Conservation (phyloP, 1,140 invertebrate genomes). For the Himalopsyche phryganea region DNA sequence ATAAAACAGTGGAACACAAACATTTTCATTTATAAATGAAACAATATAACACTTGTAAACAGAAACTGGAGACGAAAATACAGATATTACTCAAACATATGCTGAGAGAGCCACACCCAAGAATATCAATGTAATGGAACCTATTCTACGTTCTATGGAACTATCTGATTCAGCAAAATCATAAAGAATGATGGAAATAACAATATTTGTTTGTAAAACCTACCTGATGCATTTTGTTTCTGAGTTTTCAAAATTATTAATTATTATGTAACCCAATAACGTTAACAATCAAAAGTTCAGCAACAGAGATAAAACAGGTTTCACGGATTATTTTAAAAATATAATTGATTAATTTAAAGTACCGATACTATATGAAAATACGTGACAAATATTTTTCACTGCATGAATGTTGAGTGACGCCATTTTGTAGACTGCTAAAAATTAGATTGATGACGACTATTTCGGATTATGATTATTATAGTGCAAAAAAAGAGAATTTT, state of each 20-base stretch:
- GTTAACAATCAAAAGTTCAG: conserved; percentile 1
- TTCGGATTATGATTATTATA: conserved; percentile 5
- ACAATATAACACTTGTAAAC: conserved; percentile 58
- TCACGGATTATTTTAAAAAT: conserved; percentile 7
- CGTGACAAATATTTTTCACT: conserved; percentile 45
- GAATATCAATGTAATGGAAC: no score
- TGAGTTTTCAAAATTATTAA: conserved; percentile 8
- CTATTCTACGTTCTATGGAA: no score
- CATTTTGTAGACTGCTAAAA: conserved; percentile 53
- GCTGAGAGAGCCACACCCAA: conserved; percentile 46
- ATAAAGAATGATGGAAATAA: conserved; percentile 36
- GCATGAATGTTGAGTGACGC: conserved; percentile 54
- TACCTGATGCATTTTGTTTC: conserved; percentile 51
- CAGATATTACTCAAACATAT: conserved; percentile 16
- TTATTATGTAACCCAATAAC: conserved; percentile 20
- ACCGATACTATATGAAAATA: conserved; percentile 1
- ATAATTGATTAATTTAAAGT: neutral
- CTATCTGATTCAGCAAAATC: no score
- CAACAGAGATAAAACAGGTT: conserved; percentile 9
- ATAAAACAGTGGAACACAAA: conserved; percentile 54
- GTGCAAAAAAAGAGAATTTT: neutral
- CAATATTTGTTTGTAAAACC: conserved; percentile 44
- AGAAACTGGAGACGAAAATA: conserved; percentile 43
- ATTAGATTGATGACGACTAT: conserved; percentile 47
- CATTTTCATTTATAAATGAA: conserved; percentile 57